phyloP scores from a whole-genome alignment of 2,888 invertebrate species.

The Monochamus alternatus region DNA sequence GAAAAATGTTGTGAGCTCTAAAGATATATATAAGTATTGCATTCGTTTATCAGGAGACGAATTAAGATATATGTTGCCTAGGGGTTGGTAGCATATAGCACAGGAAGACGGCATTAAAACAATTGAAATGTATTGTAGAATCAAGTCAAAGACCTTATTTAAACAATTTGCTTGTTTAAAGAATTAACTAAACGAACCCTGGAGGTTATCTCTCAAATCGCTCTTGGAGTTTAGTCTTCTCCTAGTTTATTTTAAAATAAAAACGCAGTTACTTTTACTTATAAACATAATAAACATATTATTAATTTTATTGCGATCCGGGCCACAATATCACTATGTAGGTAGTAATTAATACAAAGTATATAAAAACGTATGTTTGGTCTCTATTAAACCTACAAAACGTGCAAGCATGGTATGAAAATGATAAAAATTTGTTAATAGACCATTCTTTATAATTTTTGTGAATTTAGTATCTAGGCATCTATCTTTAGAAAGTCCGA shows the following conservation, averaged over 20 bases:
- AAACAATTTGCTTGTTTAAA: constrained; percentile 25
- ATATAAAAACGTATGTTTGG: too few species aligned
- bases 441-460: too few species aligned
- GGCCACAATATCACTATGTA: too few species aligned
- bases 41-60: neutral
- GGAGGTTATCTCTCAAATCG: constrained; percentile 10
- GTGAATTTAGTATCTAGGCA: too few species aligned
- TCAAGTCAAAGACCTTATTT: constrained; percentile 32
- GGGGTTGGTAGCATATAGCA: neutral
- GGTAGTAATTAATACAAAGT: too few species aligned
- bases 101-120: constrained; percentile 31
- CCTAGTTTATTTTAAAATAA: neutral
- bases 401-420: too few species aligned
- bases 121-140: constrained; percentile 35
- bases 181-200: constrained; percentile 8
- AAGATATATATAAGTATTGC: neutral
- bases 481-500: too few species aligned
- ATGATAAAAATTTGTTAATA: too few species aligned
- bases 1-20: neutral
- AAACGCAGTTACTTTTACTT: neutral
- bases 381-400: too few species aligned
- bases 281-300: too few species aligned
- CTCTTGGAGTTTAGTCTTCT: too few species aligned
- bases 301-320: too few species aligned
- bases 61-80: neutral